These are phyloP conservation scores for Panthera leo DNA, from an alignment of 2,113 vertebrate genomes.

Conservation along the genomic window DNA sequence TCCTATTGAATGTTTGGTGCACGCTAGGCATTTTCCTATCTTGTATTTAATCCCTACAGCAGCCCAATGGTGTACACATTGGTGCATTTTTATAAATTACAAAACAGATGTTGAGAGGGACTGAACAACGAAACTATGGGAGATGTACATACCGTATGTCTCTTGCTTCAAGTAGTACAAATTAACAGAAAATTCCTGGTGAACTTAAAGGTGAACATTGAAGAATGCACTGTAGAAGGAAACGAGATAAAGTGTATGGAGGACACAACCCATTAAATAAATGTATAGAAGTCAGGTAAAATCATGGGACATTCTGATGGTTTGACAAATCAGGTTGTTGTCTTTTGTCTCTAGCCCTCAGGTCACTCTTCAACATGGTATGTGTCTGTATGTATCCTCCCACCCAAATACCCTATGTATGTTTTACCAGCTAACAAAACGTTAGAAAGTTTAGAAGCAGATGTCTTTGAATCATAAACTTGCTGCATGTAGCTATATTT, in stretches of 20 bases:
- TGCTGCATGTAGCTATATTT: background rate
- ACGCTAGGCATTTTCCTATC: background rate
- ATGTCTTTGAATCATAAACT: background rate
- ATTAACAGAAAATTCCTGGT: background rate
- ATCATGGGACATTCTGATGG: background rate
- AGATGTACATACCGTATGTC: background rate
- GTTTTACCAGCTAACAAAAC: background rate
- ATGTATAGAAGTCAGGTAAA: background rate
- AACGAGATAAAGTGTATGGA: background rate
- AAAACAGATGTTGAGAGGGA: background rate
- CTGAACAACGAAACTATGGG: background rate
- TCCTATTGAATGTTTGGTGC: background rate
- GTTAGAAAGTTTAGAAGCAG: background rate
- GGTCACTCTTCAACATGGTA: background rate
- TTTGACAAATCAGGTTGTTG: background rate
- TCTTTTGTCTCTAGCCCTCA: slow-evolving; percentile 2
- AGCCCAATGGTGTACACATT: background rate
- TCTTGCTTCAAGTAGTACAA: slow-evolving; percentile 20
- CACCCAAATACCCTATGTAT: background rate
- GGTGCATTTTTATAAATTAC: background rate
- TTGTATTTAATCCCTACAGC: background rate
- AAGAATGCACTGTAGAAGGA: slow-evolving; percentile 20
- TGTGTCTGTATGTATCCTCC: background rate
- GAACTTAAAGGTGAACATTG: background rate
- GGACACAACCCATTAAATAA: background rate